These are phyloP conservation scores for Mastomys coucha DNA, from an alignment of 2,113 vertebrate species.

Conservation along the genomic window DNA sequence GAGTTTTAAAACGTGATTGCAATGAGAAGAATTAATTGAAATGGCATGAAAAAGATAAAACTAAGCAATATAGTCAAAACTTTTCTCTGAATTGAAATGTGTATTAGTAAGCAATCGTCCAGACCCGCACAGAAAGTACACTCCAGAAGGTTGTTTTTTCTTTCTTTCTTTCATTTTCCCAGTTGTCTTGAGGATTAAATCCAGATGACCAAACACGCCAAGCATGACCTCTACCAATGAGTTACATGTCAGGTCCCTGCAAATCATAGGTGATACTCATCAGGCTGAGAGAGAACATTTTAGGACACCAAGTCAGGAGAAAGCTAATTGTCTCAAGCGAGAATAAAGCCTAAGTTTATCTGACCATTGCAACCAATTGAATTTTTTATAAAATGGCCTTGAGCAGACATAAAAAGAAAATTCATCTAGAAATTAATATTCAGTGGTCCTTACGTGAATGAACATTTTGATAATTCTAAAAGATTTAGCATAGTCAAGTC, in stretches of 20 bases:
- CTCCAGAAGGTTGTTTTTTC: background rate
- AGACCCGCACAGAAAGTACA: background rate
- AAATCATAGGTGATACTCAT: no score
- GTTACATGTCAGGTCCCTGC: background rate
- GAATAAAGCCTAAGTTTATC: background rate
- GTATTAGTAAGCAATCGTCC: background rate
- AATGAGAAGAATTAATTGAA: background rate
- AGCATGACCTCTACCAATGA: background rate
- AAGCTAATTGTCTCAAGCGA: background rate
- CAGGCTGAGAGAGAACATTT: background rate
- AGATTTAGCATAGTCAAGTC: background rate
- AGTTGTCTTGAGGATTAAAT: background rate
- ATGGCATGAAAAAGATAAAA: conserved; percentile 45
- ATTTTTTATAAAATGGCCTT: background rate
- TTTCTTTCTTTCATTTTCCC: background rate
- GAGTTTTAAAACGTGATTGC: background rate
- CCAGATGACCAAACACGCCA: background rate
- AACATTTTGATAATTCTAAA: conserved; percentile 14
- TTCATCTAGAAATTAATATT: background rate
- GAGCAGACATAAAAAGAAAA: background rate
- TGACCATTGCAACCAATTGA: background rate
- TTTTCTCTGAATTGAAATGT: background rate
- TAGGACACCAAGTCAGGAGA: background rate
- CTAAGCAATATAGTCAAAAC: background rate
- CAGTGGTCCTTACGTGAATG: background rate